phyloP scores from a whole-genome alignment of 2,888 invertebrate species.

The Ceramica pisi region DNA sequence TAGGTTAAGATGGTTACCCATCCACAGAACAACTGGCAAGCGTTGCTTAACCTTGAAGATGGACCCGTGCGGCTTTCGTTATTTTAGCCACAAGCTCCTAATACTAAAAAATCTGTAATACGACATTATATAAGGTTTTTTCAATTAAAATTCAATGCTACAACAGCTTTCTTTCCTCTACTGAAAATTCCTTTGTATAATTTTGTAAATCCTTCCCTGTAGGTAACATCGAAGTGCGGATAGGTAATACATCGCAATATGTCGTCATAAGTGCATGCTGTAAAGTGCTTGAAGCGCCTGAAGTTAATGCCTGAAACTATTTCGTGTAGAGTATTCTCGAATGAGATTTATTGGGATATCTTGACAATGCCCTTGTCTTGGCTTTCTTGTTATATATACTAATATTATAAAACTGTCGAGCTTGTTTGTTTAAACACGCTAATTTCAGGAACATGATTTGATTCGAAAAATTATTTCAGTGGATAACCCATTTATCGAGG shows the following conservation, averaged over 20 bases:
- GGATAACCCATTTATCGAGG: too few relatives aligned
- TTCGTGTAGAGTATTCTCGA: background rate
- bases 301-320: slow-evolving; percentile 14
- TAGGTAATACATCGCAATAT: slow-evolving; percentile 13
- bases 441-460: too few relatives aligned
- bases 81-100: too few relatives aligned
- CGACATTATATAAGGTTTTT: background rate
- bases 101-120: too few relatives aligned
- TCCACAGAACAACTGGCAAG: too few relatives aligned
- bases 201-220: background rate
- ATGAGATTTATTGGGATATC: slow-evolving; percentile 25
- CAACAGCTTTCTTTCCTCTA: background rate
- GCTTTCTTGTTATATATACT: too few relatives aligned
- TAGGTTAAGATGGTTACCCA: too few relatives aligned
- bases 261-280: slow-evolving; percentile 15
- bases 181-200: background rate
- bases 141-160: background rate
- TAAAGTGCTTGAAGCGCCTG: slow-evolving; percentile 41
- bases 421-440: too few relatives aligned
- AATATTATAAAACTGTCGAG: too few relatives aligned
- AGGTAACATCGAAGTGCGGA: background rate
- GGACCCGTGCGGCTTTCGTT: too few relatives aligned
- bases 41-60: too few relatives aligned
- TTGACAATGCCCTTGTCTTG: background rate
- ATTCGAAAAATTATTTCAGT: too few relatives aligned